Percentiles rank a stretch among this genome's conserved stretches.
Evolutionary conservation across 2,113 vertebrate genomes (phyloP).

Genomic region (Narcine bancroftii): DNA sequence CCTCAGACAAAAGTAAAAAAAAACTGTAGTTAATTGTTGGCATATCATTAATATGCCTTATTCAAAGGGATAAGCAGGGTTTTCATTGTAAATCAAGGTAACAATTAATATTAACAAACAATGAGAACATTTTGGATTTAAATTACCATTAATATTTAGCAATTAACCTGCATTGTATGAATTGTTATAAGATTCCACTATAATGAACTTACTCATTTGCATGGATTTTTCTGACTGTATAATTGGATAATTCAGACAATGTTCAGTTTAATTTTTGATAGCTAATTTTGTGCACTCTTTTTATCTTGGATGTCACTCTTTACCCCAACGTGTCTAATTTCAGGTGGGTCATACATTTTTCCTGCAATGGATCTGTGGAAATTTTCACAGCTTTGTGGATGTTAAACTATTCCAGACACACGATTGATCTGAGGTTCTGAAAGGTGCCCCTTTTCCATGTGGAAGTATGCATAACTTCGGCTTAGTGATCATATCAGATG

Average conservation of each 20-base stretch:
- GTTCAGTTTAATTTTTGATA: not conserved
- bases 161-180: not conserved
- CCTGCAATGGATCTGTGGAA: not conserved
- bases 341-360: not conserved
- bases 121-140: not conserved
- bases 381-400: not conserved
- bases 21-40: not conserved
- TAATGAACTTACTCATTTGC: not conserved
- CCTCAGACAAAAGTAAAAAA: not conserved
- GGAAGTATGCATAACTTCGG: not conserved
- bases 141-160: not conserved
- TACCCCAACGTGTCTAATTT: not conserved
- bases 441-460: not conserved
- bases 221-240: not conserved
- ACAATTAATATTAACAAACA: not conserved
- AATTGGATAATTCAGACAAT: not conserved
- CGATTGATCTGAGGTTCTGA: not conserved
- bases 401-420: not conserved
- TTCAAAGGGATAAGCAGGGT: not conserved
- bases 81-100: not conserved
- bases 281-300: not conserved
- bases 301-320: not conserved
- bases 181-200: not conserved
- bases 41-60: not conserved
- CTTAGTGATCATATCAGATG: too few relatives aligned